These are phyloP conservation scores for Hippocampus barbouri DNA, from an alignment of 2,113 vertebrate genomes.

Conservation along the genomic window DNA sequence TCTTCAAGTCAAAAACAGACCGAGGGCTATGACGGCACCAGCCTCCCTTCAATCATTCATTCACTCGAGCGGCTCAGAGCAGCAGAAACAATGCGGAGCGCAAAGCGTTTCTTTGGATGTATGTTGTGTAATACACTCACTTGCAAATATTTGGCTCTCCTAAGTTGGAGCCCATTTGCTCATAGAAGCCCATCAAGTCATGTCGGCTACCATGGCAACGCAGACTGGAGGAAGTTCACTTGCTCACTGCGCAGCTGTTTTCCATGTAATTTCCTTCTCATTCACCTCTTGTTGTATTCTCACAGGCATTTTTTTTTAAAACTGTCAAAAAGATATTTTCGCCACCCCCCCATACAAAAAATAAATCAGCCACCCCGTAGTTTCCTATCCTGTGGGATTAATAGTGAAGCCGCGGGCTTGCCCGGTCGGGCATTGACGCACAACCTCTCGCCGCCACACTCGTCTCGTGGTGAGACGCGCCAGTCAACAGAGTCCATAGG, in stretches of 20 bases:
- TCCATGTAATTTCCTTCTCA: slow-evolving; percentile 43
- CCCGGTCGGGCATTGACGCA: slow-evolving; percentile 64
- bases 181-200: not conserved
- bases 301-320: slow-evolving; percentile 46
- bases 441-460: slow-evolving; percentile 57
- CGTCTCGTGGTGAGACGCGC: slow-evolving; percentile 48
- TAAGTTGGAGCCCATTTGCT: slow-evolving; percentile 19
- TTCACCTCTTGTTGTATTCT: slow-evolving; percentile 55
- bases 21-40: slow-evolving; percentile 41
- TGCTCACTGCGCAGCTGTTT: slow-evolving; percentile 36
- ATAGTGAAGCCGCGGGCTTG: slow-evolving; percentile 57
- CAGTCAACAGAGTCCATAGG: not conserved
- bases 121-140: slow-evolving; percentile 58
- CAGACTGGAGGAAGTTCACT: not conserved
- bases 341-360: slow-evolving; percentile 28
- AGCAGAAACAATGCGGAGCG: slow-evolving; percentile 40
- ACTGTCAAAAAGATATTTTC: slow-evolving; percentile 50
- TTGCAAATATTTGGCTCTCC: slow-evolving; percentile 37
- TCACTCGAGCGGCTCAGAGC: slow-evolving; percentile 46
- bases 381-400: slow-evolving; percentile 51
- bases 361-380: slow-evolving; percentile 48
- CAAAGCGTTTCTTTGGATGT: slow-evolving; percentile 54
- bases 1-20: slow-evolving; percentile 36
- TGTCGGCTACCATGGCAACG: not conserved
- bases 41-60: slow-evolving; percentile 47